A percentile compares a stretch with the other conserved stretches of the same genome.
These are phyloP conservation scores for Garra rufa DNA, from an alignment of 2,113 vertebrate species.

Conservation along the genomic window DNA sequence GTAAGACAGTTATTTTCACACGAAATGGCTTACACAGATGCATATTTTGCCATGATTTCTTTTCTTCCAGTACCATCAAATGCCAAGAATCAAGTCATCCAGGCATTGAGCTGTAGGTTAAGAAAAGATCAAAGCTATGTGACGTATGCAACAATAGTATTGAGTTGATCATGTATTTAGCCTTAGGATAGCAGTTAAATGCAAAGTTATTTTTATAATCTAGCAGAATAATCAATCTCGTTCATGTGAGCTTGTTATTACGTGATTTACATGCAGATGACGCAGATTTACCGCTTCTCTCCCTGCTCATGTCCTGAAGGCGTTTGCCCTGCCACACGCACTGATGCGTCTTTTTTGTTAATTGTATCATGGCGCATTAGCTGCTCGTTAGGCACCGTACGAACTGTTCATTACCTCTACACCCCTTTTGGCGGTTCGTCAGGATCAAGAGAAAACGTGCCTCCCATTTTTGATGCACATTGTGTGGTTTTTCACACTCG, in stretches of 20 bases:
- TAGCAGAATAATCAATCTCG: slow-evolving; percentile 66
- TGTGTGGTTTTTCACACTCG: not conserved
- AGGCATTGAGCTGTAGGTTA: slow-evolving; percentile 64
- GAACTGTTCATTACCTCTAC: slow-evolving; percentile 65
- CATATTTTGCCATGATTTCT: slow-evolving; percentile 60
- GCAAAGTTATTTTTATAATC: slow-evolving; percentile 46
- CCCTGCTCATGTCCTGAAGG: slow-evolving; percentile 17
- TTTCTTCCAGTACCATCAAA: slow-evolving; percentile 56
- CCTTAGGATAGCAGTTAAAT: slow-evolving; percentile 56
- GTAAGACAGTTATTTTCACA: slow-evolving; percentile 24
- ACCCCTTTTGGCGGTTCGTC: not conserved
- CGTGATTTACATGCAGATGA: slow-evolving; percentile 59
- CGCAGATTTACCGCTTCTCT: slow-evolving; percentile 37
- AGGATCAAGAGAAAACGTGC: slow-evolving; percentile 23
- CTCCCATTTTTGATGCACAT: slow-evolving; percentile 32
- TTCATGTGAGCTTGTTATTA: slow-evolving; percentile 50
- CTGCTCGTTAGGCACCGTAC: slow-evolving; percentile 70
- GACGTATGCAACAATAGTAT: slow-evolving; percentile 48
- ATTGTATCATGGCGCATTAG: slow-evolving; percentile 67
- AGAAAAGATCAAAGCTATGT: slow-evolving; percentile 64
- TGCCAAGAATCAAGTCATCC: slow-evolving; percentile 56
- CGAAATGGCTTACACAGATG: slow-evolving; percentile 28
- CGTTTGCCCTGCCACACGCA: slow-evolving; percentile 8
- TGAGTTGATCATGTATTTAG: slow-evolving; percentile 57
- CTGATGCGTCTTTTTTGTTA: slow-evolving; percentile 49